Conservation (phyloP, 2,113 vertebrate species). For the Petrocephalus microphthalmus region DNA sequence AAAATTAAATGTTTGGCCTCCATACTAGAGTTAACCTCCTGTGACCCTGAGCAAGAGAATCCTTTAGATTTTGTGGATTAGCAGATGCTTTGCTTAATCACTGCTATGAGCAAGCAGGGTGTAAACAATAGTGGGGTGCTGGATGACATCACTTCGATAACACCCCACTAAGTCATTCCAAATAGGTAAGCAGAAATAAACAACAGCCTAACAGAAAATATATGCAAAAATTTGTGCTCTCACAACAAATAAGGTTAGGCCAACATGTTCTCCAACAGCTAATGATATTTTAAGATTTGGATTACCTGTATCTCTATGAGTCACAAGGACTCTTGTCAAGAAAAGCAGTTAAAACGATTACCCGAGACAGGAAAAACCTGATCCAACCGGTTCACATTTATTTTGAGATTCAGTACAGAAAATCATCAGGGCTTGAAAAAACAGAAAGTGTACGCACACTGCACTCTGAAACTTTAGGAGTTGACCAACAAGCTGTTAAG, state of each 20-base stretch:
- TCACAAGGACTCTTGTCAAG: background rate
- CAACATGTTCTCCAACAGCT: background rate
- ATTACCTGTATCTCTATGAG: background rate
- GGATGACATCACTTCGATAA: slow-evolving; percentile 42
- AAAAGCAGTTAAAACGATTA: background rate
- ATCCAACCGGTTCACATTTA: background rate
- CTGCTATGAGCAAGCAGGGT: slow-evolving; percentile 52
- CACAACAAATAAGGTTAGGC: background rate
- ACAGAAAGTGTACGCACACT: background rate
- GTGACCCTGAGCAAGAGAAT: slow-evolving; percentile 47
- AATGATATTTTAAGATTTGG: background rate
- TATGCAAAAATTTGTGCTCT: background rate
- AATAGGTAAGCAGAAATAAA: background rate
- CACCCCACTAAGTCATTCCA: slow-evolving; percentile 16
- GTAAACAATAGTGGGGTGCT: slow-evolving; percentile 40
- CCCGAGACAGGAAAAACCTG: background rate
- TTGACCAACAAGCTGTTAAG: slow-evolving; percentile 8
- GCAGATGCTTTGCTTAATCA: slow-evolving; percentile 60
- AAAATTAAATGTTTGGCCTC: slow-evolving; percentile 21
- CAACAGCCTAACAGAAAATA: background rate
- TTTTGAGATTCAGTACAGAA: background rate
- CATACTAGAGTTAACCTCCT: slow-evolving; percentile 58
- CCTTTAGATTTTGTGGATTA: slow-evolving; percentile 56
- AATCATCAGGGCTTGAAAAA: background rate
- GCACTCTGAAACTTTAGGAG: background rate